Conservation (phyloP, 2,888 invertebrate species). For the Agelastica alni region DNA sequence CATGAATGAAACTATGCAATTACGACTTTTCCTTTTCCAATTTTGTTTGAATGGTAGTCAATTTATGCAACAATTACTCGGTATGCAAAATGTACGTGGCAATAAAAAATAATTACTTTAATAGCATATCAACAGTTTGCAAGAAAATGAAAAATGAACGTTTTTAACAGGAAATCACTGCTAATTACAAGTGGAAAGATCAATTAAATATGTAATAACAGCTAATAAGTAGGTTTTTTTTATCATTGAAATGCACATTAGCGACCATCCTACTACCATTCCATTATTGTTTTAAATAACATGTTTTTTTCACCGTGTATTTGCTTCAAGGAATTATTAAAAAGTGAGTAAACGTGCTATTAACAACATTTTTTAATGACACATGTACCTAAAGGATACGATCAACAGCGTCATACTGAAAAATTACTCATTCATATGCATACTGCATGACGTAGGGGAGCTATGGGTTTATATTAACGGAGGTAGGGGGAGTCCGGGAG, state of each 20-base stretch:
- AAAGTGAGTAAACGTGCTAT: slow-evolving; percentile 19
- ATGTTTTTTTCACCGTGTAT: slow-evolving; percentile 16
- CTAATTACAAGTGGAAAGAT: slow-evolving; percentile 19
- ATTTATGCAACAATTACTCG: not conserved
- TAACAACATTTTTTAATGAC: slow-evolving; percentile 29
- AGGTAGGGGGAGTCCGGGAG: no score
- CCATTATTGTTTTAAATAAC: slow-evolving; percentile 31
- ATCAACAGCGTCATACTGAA: slow-evolving; percentile 23
- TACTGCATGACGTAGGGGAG: slow-evolving; percentile 29
- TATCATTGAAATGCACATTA: slow-evolving; percentile 16
- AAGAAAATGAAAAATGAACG: slow-evolving; percentile 17
- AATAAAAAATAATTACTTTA: slow-evolving; percentile 16
- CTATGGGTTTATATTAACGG: no score
- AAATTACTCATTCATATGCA: slow-evolving; percentile 22
- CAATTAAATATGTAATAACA: slow-evolving; percentile 22
- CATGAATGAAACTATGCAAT: not conserved
- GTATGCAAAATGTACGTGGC: slow-evolving; percentile 9
- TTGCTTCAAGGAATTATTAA: slow-evolving; percentile 22
- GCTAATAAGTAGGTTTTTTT: slow-evolving; percentile 20
- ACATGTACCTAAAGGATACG: slow-evolving; percentile 25
- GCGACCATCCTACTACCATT: slow-evolving; percentile 18
- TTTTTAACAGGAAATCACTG: slow-evolving; percentile 22
- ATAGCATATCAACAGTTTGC: slow-evolving; percentile 11
- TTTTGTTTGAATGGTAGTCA: not conserved
- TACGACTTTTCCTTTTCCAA: not conserved